Evolutionary conservation across 2,797 vertebrate species (phyloP), one percentile per base, ranked within the genome.

Genomic region (Aselliscus stoliczkanus): DNA sequence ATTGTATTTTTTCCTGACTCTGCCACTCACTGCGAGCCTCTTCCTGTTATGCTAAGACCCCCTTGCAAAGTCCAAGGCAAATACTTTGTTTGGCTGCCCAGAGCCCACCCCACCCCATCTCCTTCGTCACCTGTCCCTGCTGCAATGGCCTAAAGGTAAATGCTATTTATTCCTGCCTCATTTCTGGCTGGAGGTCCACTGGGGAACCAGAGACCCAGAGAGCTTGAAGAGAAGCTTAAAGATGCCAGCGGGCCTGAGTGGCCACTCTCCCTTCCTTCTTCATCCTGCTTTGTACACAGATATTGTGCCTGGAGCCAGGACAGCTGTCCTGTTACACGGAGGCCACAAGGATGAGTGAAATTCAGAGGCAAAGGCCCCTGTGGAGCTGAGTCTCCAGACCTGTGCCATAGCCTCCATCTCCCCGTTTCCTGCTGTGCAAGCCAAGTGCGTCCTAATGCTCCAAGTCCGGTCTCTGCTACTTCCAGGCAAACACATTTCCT

Each of bases 61-160:
- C 34, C 13, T 58, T 60, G 77, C 14, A 17, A 44, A 67, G 64
- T n/a, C n/a, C 5, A 5, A 34, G 58, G 27, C 25, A 2, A 27
- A 54, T 2, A 21, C n/a, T 23, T 27, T 29, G 29, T 21, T 18
- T n/a, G 5, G 47, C 64, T 39, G 81, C 29, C 31, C 58, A 58
- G 52, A 44, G 77, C 39, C 21, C 4, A 11, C 0, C 10, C 10
- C n/a, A 10, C 7, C 11, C 11, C 2, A 25, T 58, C 34, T 64
- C 14, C 27, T 39, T 25, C 13, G 25, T 17, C 67, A 70, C 21
- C 23, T 17, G 1, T 50, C 11, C 8, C 9, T 42, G 44, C 27
- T 42, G 39, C 23, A 25, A 18, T 0, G 3, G 2, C 13, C 3
- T 9, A 10, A 34, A 25, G 39, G 25, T 50, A 34, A 34, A 12